These are phyloP conservation scores for Perca fluviatilis DNA, from an alignment of 2,113 vertebrate species.

Conservation along the genomic window DNA sequence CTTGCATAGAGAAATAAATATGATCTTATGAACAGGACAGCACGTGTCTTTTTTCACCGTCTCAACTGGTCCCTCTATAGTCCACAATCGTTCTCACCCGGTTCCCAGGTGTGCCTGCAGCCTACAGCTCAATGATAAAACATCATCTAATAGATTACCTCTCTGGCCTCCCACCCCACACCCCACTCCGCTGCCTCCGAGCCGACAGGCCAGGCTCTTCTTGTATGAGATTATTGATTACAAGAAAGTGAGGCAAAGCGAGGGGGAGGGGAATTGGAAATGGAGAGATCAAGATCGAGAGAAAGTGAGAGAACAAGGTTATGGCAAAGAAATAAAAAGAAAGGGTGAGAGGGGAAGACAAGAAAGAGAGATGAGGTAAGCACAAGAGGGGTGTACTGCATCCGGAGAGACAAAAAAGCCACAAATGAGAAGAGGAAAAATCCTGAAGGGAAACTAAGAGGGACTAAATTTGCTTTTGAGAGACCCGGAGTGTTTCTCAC, in stretches of 20 bases:
- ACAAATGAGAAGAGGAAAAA: not conserved
- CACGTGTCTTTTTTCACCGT: not conserved
- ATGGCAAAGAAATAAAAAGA: conserved; percentile 21
- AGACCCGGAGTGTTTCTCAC: not conserved
- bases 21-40: not conserved
- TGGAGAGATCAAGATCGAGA: not conserved
- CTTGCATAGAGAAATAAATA: not conserved
- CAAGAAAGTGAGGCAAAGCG: conserved; percentile 24
- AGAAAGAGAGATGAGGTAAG: not conserved
- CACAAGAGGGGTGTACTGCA: not conserved
- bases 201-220: conserved; percentile 32
- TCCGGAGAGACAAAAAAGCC: not conserved
- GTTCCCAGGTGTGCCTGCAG: conserved; percentile 53
- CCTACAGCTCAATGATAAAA: conserved; percentile 44
- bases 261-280: conserved; percentile 4
- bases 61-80: not conserved
- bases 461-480: not conserved
- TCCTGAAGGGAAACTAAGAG: conserved; percentile 6
- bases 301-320: conserved; percentile 26
- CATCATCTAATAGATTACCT: conserved; percentile 66
- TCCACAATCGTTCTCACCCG: conserved; percentile 14
- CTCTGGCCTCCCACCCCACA: not conserved
- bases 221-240: conserved; percentile 68
- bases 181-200: conserved; percentile 3
- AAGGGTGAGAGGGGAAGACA: conserved; percentile 24